A percentile compares a stretch with the other conserved stretches of the same genome.
phyloP scores from a whole-genome alignment of 2,113 vertebrate species.

The Actenoides hombroni region DNA sequence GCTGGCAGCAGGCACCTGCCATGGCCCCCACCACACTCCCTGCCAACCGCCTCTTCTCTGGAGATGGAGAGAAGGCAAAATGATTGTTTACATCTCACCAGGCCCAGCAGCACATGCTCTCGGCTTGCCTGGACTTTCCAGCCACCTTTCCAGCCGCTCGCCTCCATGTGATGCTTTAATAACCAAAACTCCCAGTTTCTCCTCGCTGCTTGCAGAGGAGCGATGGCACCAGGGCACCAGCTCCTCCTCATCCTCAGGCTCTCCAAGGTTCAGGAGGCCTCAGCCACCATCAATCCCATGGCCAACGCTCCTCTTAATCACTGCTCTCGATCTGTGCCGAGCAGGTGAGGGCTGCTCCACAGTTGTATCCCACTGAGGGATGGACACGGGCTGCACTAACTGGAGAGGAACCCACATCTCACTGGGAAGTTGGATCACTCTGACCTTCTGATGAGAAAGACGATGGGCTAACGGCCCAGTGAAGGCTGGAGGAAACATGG shows the following conservation, averaged over 20 bases:
- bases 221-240: accelerated
- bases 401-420: accelerated
- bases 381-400: accelerated
- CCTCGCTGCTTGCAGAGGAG: accelerated
- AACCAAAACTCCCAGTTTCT: neutral
- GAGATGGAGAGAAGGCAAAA: neutral
- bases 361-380: accelerated
- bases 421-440: accelerated
- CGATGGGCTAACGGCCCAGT: accelerated
- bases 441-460: accelerated
- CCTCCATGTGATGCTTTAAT: accelerated
- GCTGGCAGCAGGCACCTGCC: neutral
- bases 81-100: accelerated
- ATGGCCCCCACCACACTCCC: accelerated
- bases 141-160: neutral
- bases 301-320: accelerated
- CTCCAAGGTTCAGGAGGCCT: neutral
- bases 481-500: neutral
- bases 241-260: neutral
- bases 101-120: accelerated
- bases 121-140: neutral
- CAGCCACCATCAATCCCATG: accelerated
- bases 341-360: accelerated
- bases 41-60: accelerated
- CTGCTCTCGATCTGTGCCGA: accelerated